Evolutionary conservation across 2,888 invertebrate species (phyloP), one percentile per base, ranked within the genome.

Genomic region (Ormyrus labotus): DNA sequence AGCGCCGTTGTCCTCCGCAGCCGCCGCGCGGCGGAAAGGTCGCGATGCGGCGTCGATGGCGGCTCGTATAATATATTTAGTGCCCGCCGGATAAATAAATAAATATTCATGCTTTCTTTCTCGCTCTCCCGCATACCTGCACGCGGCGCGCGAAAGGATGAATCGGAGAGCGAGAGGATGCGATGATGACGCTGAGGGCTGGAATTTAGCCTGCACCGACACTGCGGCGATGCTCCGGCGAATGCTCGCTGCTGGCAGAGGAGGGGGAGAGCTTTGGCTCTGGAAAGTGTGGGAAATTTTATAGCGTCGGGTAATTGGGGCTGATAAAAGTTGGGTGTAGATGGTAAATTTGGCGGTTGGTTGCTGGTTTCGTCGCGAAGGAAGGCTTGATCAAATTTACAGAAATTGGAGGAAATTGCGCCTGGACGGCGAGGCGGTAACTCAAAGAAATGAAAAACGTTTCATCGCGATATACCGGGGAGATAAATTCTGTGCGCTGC

Each of bases 1-100:
- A 65, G 51, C 71, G 45, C 4, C 63, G 63, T 63, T 72, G 19
- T 72, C 51, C 51, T 63, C 60, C 48, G 9, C 57, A 10, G 45
- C 57, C n/a, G 34, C 8, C 57, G 53, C 61, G 34, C 51, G 10
- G 19, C 19, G 19, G 19, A 19, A 19, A 19, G 19, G 19, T 9
- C 34, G 11, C 51, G 8, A n/a, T 47, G 70, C 71, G 50, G 50
- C 13, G 13, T 47, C 10, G 48, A 64, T n/a, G 64, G 64, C 13
- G 19, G 19, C 63, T 73, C 73, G 73, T 73, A 73, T 64, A 73
- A 73, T 73, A 19, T 19, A 64, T 64, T 73, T 64, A 73, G 63
- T 64, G 55, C 19, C 64, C 47, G 13, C 47, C 55, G 68, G 68
- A 64, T 73, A 64, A 73, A 73, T 19, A 19, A 19, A 19, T 73